These are phyloP conservation scores for Pollenia angustigena DNA, from an alignment of 2,888 invertebrate genomes.

Conservation along the genomic window DNA sequence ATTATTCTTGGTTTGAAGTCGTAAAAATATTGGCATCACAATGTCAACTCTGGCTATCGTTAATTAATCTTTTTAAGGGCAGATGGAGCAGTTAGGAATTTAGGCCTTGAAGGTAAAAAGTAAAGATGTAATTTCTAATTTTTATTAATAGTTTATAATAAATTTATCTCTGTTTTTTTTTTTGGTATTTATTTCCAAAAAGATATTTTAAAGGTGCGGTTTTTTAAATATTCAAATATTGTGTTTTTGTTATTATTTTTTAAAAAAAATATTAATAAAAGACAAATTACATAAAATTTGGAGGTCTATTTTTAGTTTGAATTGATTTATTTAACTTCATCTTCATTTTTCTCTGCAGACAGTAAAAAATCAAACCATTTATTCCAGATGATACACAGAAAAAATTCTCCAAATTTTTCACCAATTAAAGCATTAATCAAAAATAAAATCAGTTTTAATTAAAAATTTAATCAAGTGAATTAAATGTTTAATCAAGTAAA, in stretches of 20 bases:
- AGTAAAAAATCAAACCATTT: slow-evolving; percentile 42
- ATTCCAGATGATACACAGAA: too few relatives aligned
- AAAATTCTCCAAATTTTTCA: too few relatives aligned
- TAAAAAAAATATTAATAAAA: neutral
- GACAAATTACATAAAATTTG: slow-evolving; percentile 54
- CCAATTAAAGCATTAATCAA: too few relatives aligned
- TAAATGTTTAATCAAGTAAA: too few relatives aligned
- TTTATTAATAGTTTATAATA: slow-evolving; percentile 46
- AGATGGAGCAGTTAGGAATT: neutral
- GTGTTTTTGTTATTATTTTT: slow-evolving; percentile 33
- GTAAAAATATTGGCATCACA: slow-evolving; percentile 14
- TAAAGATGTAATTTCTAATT: slow-evolving; percentile 3
- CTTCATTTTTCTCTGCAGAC: slow-evolving; percentile 1
- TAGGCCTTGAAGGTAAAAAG: too few relatives aligned
- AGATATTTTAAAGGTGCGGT: slow-evolving; percentile 54
- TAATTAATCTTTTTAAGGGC: slow-evolving; percentile 32
- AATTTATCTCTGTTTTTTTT: slow-evolving; percentile 24
- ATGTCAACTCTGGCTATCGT: slow-evolving; percentile 45
- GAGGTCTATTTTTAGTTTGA: slow-evolving; percentile 28
- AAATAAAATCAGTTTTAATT: too few relatives aligned
- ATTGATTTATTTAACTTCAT: slow-evolving; percentile 29
- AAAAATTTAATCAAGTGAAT: too few relatives aligned
- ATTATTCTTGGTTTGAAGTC: slow-evolving; percentile 9
- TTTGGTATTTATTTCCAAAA: slow-evolving; percentile 22
- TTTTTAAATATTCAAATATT: slow-evolving; percentile 23